phyloP scores from a whole-genome alignment of 2,113 vertebrate genomes.

The Morone chrysops region DNA sequence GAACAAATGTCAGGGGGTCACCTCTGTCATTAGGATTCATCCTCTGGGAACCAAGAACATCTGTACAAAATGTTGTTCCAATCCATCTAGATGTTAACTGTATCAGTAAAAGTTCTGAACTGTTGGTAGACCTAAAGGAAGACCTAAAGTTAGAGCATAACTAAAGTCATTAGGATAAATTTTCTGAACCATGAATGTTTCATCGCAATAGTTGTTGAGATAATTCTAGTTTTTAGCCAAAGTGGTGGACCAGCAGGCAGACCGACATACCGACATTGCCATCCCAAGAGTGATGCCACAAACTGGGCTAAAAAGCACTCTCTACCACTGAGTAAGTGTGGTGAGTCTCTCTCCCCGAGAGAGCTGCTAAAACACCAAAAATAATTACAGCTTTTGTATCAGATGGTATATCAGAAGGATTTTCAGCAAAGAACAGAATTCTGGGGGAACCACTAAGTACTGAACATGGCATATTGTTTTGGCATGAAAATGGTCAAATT shows the following conservation, averaged over 20 bases:
- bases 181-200: neutral
- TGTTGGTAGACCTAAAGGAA: neutral
- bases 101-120: neutral
- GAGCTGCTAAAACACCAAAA: neutral
- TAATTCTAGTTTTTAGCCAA: neutral
- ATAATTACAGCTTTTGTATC: neutral
- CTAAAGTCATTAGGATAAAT: neutral
- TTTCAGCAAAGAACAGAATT: slow-evolving; percentile 16
- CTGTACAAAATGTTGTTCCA: neutral
- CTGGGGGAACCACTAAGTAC: slow-evolving; percentile 26
- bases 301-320: neutral
- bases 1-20: neutral
- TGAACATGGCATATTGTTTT: neutral
- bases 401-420: slow-evolving; percentile 8
- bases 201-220: neutral
- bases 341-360: neutral
- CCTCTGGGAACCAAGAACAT: neutral
- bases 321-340: neutral
- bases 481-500: slow-evolving; percentile 9
- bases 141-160: no score
- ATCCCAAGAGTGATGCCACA: neutral
- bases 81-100: neutral
- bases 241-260: neutral
- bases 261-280: no score
- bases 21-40: neutral